Evolutionary conservation across 2,888 invertebrate species (phyloP).

Genomic region (Mythimna vitellina): DNA sequence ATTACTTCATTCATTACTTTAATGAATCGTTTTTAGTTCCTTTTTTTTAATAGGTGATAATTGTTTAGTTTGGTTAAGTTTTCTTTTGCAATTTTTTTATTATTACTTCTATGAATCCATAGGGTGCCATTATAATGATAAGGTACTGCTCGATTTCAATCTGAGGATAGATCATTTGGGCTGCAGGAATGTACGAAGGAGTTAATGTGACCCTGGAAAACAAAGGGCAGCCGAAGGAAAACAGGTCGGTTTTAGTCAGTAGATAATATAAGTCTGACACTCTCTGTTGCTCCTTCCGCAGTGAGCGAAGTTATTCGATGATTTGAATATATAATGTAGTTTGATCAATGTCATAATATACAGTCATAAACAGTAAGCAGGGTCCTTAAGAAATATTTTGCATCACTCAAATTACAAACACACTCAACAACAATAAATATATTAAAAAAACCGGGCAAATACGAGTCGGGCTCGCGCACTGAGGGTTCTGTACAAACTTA

Average conservation of each 20-base stretch:
- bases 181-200: no score
- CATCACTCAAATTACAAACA: not conserved
- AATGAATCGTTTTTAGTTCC: slow-evolving; percentile 18
- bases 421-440: not conserved
- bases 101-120: not conserved
- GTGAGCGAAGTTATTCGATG: not conserved
- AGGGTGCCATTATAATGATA: not conserved
- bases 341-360: not conserved
- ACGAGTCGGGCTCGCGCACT: no score
- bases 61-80: fast-evolving
- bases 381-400: not conserved
- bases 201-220: no score
- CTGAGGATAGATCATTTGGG: not conserved
- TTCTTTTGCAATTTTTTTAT: not conserved
- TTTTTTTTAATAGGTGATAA: not conserved
- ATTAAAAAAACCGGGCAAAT: not conserved
- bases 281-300: no score
- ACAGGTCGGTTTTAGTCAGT: no score
- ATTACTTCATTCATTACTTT: slow-evolving; percentile 50
- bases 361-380: not conserved
- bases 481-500: no score
- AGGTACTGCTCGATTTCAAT: not conserved
- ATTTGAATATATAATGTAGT: not conserved
- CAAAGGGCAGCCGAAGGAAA: no score
- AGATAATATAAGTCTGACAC: no score